These are phyloP conservation scores for Hoplostethus mediterraneus DNA, from an alignment of 2,797 vertebrate genomes.

Conservation along the genomic window DNA sequence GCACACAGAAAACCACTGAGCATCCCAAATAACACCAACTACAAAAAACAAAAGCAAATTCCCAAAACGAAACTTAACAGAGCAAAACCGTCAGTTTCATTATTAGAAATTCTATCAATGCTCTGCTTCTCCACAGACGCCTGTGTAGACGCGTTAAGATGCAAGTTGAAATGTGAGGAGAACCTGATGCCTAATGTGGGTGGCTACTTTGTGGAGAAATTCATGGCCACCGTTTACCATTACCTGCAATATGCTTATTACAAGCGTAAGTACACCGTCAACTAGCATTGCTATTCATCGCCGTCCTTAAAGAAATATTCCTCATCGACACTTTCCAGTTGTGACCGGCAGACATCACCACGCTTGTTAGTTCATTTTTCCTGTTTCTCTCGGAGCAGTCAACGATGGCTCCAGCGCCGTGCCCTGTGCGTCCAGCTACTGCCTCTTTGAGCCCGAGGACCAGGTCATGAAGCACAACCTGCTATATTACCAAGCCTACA, in stretches of 20 bases:
- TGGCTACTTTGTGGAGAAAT: conserved; percentile 91
- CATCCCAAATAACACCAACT: not conserved
- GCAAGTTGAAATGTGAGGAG: conserved; percentile 89
- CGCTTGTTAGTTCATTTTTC: not conserved
- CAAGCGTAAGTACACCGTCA: conserved; percentile 83
- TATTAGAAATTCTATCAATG: not conserved
- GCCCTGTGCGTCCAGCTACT: conserved; percentile 90
- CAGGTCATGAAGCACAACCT: conserved; percentile 92
- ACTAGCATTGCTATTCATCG: not conserved
- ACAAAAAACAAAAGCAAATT: too few species aligned
- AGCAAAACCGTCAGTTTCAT: too few species aligned
- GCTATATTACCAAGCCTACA: conserved; percentile 89
- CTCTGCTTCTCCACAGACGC: conserved; percentile 77
- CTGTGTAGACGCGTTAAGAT: conserved; percentile 84
- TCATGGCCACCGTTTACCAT: conserved; percentile 93
- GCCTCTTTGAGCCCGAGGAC: conserved; percentile 89
- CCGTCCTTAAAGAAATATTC: not conserved
- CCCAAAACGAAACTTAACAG: too few species aligned
- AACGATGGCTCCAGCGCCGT: conserved; percentile 87
- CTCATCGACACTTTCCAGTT: not conserved
- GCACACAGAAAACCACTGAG: not conserved
- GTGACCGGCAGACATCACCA: not conserved
- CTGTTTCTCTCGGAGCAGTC: conserved; percentile 74
- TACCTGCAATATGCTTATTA: conserved; percentile 93
- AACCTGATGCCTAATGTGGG: conserved; percentile 90